Conservation (phyloP, 2,797 vertebrate species). For the Eulemur rubriventer region DNA sequence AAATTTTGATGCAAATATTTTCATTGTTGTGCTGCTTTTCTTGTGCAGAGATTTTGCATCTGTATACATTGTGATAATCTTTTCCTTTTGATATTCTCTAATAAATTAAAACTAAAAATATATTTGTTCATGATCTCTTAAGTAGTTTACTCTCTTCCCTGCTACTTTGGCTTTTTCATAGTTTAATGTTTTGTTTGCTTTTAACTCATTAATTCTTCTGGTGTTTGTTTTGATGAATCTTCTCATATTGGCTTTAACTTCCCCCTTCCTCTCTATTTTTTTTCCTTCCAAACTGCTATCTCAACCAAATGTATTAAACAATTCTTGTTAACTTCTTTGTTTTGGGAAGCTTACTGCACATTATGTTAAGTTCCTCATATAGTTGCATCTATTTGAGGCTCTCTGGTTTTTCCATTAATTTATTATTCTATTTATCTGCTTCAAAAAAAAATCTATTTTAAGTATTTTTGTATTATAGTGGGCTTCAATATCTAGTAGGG, state of each 20-base stretch:
- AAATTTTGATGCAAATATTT: conserved; percentile 6
- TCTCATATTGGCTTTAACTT: not conserved
- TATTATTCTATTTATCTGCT: not conserved
- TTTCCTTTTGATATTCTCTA: not conserved
- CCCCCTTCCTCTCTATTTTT: not conserved
- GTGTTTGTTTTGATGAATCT: not conserved
- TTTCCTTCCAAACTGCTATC: not conserved
- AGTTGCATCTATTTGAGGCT: not conserved
- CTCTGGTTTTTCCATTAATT: not conserved
- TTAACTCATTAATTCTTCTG: not conserved
- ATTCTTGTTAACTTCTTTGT: not conserved
- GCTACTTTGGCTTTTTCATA: not conserved
- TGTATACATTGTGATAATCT: not conserved
- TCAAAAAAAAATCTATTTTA: not conserved
- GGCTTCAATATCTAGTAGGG: not conserved
- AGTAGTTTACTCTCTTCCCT: not conserved
- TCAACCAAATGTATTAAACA: not conserved
- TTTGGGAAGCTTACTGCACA: not conserved
- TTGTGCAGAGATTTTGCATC: not conserved
- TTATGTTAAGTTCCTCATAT: not conserved
- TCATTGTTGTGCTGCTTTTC: not conserved
- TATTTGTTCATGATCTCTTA: not conserved
- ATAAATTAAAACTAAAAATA: not conserved
- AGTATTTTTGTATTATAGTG: not conserved
- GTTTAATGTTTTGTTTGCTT: not conserved